Percentiles rank a stretch among this genome's conserved stretches.
These are phyloP conservation scores for Drosophila trichaetosa DNA, from an alignment of 2,888 invertebrate species.

Conservation along the genomic window DNA sequence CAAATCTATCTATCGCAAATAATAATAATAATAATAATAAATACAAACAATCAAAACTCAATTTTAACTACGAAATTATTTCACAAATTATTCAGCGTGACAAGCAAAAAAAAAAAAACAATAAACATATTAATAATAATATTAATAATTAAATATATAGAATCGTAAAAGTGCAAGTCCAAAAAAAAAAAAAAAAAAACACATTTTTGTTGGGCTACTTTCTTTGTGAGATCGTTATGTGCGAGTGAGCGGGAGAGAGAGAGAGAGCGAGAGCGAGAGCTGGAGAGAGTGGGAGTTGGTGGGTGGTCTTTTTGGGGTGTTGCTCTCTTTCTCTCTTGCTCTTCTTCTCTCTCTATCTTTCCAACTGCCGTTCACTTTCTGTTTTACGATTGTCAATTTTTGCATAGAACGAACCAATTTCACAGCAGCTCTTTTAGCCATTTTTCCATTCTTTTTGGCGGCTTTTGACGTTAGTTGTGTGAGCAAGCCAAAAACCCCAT, in stretches of 20 bases:
- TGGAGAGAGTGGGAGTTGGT: neutral
- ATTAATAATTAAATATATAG: neutral
- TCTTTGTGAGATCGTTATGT: conserved; percentile 52
- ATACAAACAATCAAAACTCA: conserved; percentile 1
- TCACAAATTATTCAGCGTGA: conserved; percentile 40
- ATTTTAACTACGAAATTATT: conserved; percentile 15
- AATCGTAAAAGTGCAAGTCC: conserved; percentile 26
- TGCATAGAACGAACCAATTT: neutral
- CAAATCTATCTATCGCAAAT: neutral
- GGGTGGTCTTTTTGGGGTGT: conserved; percentile 2
- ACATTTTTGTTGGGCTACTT: conserved; percentile 31
- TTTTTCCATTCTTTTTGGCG: neutral
- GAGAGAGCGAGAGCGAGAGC: neutral
- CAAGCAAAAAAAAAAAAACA: conserved; percentile 15
- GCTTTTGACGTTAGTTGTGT: neutral
- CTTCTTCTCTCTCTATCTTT: neutral
- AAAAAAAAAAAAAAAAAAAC: conserved; percentile 1
- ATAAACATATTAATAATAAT: neutral
- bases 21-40: neutral
- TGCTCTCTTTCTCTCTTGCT: neutral
- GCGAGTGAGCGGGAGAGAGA: neutral
- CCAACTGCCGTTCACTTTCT: conserved; percentile 2
- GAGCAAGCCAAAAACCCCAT: neutral
- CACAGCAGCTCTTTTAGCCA: neutral
- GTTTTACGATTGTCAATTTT: neutral